phyloP scores from a whole-genome alignment of 2,888 invertebrate genomes.

The Nemotelus pantherinus region DNA sequence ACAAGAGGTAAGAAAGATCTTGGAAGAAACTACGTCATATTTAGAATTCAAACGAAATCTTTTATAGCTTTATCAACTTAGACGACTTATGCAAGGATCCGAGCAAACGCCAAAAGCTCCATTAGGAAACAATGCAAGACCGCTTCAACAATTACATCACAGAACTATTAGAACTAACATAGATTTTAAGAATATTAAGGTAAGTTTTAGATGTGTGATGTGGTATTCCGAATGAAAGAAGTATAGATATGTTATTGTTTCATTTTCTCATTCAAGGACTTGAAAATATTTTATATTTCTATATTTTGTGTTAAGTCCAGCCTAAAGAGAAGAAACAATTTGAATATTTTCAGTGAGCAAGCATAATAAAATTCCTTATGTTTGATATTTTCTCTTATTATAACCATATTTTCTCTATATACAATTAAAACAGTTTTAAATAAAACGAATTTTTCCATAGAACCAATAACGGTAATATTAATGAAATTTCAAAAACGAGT shows the following conservation, averaged over 20 bases:
- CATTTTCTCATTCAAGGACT: too few species aligned
- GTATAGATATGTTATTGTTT: not conserved
- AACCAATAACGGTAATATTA: too few species aligned
- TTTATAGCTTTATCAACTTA: slow-evolving; percentile 83
- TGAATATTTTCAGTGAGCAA: too few species aligned
- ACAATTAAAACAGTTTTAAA: too few species aligned
- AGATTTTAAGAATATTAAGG: slow-evolving; percentile 82
- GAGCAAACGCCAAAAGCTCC: slow-evolving; percentile 87
- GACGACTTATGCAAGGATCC: slow-evolving; percentile 90
- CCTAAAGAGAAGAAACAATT: too few species aligned
- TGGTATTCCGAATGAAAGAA: not conserved
- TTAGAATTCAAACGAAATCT: slow-evolving; percentile 16
- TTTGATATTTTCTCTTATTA: too few species aligned
- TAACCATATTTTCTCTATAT: too few species aligned
- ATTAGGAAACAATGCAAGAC: slow-evolving; percentile 92
- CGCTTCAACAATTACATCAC: slow-evolving; percentile 91
- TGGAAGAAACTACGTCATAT: not conserved
- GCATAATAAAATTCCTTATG: too few species aligned
- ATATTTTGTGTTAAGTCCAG: too few species aligned
- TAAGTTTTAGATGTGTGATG: slow-evolving; percentile 52
- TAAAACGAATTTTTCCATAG: too few species aligned
- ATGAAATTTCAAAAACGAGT: too few species aligned
- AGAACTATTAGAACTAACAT: slow-evolving; percentile 96
- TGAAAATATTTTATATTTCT: too few species aligned
- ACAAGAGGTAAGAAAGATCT: slow-evolving; percentile 79